Base-by-base conservation (phyloP, 2,113 vertebrate species). In the Holacanthus passer region DNA sequence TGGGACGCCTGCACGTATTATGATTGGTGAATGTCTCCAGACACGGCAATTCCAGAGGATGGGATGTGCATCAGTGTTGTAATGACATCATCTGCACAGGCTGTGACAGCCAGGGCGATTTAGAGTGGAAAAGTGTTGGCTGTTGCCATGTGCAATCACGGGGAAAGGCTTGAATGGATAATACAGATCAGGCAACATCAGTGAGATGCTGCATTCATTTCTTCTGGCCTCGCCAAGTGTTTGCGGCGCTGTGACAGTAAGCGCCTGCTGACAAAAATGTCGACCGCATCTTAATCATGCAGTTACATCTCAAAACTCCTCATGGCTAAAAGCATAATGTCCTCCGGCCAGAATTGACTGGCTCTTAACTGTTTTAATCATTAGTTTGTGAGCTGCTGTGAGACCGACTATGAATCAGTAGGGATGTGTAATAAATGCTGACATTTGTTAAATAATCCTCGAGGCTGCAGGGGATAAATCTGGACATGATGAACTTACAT, bases 21-120 rank as follows among this genome's bases (percentile, higher is more conserved):
- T 91, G 91, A 92, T 88, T 87, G 82, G 82, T 80, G 84, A 84
- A 90, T 85, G 82, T 88, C 87, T 87, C 73, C 82, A 85, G 85
- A 85, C 87, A 78, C 80, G 74, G 77, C 79, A 59, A 73, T 77
- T 82, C 85, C 88, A 88, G 84, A 82, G 73, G 80, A 89, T 84
- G 71, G 83, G 87, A 89, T 91, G 86, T 79, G 85, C 75, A 83
- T 89, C 92, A 78, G 63, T 31, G 80, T 65, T 91, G 89, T 91
- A 89, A 94, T 93, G 91, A 92, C 92, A 92, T 91, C 85, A 88
- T 90, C 87, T 86, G 85, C 84, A 77, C 83, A 47, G 87, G 82
- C 83, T 71, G 81, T 90, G 89, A 92, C 91, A 92, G 90, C 85
- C 67, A 45, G 64, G 77, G 73, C 64, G 70, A 92, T 93, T 89